These are phyloP conservation scores for Drosophila grimshawi DNA, from an alignment of 1,140 invertebrate genomes.

Conservation along the genomic window DNA sequence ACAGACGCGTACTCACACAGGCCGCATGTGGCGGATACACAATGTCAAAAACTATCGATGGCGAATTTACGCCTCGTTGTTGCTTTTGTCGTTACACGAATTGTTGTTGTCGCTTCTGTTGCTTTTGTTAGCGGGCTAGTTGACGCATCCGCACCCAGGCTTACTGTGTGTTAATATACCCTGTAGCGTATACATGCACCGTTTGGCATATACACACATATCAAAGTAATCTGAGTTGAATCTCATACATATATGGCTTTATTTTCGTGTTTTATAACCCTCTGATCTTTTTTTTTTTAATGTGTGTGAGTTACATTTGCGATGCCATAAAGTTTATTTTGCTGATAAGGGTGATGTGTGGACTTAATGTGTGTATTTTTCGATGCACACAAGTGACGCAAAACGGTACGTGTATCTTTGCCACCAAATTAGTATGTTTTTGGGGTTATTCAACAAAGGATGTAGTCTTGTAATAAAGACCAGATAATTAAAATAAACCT, in stretches of 20 bases:
- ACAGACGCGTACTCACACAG: constrained; percentile 5
- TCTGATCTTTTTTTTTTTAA: neutral
- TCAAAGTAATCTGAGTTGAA: neutral
- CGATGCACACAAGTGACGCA: neutral
- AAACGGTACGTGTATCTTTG: no score
- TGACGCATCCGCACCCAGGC: constrained; percentile 52
- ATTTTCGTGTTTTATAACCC: neutral
- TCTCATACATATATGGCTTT: neutral
- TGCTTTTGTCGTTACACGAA: constrained; percentile 23
- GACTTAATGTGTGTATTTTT: neutral
- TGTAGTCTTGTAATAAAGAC: no score
- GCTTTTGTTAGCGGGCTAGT: constrained; percentile 45
- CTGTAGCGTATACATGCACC: neutral
- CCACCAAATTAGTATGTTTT: no score
- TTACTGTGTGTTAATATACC: constrained; percentile 28
- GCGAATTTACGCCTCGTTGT: constrained; percentile 67
- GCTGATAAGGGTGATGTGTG: neutral
- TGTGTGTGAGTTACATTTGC: neutral
- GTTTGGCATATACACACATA: neutral
- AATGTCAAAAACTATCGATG: constrained; percentile 77
- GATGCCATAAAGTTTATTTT: neutral
- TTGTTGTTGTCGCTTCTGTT: constrained; percentile 1
- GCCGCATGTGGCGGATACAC: constrained; percentile 62
- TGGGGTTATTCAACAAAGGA: no score
- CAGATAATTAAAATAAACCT: no score